Evolutionary conservation across 2,888 invertebrate species (phyloP).

Genomic region (Amitus sp.): DNA sequence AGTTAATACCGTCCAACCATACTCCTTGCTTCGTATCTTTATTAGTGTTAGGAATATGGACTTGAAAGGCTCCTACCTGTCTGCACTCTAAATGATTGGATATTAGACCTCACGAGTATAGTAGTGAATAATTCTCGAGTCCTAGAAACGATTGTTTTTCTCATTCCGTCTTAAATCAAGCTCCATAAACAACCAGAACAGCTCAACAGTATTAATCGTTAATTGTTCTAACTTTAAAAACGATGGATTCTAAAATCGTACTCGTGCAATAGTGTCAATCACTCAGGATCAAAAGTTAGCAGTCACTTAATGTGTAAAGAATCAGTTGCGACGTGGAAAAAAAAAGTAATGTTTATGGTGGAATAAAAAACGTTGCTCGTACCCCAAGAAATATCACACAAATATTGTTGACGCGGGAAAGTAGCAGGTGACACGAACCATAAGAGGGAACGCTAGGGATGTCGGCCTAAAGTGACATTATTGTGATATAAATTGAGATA

Average conservation of each 20-base stretch:
- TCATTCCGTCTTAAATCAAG: background rate
- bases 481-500: slow-evolving; percentile 63
- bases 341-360: slow-evolving; percentile 21
- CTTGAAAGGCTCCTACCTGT: slow-evolving; percentile 13
- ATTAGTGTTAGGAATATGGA: slow-evolving; percentile 31
- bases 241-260: too few relatives aligned
- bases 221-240: background rate
- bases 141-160: background rate
- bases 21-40: slow-evolving; percentile 20
- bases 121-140: background rate
- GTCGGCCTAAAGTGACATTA: slow-evolving; percentile 57
- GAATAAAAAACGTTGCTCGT: slow-evolving; percentile 31
- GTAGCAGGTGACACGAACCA: slow-evolving; percentile 37
- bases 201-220: too few relatives aligned
- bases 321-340: too few relatives aligned
- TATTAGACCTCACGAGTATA: slow-evolving; percentile 10
- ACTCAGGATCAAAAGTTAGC: too few relatives aligned
- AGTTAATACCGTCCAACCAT: slow-evolving; percentile 50
- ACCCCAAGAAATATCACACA: slow-evolving; percentile 27
- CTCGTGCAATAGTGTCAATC: too few relatives aligned
- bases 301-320: too few relatives aligned
- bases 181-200: too few relatives aligned
- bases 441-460: slow-evolving; percentile 28
- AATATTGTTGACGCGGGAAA: slow-evolving; percentile 32
- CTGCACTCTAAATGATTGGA: slow-evolving; percentile 14